A percentile compares a stretch with the other conserved stretches of the same genome.
phyloP scores from a whole-genome alignment of 2,888 invertebrate genomes.

The Sphecodes monilicornis region DNA sequence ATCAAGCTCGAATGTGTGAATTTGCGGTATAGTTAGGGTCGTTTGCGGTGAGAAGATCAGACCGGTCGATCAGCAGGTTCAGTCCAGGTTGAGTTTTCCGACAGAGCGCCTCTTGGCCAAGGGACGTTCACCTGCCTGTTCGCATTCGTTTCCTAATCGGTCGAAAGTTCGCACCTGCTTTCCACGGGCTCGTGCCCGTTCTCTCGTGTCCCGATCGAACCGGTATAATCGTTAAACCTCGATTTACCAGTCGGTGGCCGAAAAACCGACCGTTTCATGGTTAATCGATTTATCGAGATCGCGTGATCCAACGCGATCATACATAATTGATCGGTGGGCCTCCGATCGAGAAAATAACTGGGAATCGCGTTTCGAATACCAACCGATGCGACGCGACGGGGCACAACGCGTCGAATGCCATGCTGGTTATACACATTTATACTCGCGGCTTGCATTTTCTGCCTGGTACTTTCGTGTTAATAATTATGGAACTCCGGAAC shows the following conservation, averaged over 20 bases:
- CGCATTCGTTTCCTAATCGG: slow-evolving; percentile 55
- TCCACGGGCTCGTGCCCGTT: slow-evolving; percentile 15
- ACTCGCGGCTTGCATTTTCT: background rate
- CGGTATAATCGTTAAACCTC: slow-evolving; percentile 58
- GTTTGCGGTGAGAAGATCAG: background rate
- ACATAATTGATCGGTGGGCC: slow-evolving; percentile 40
- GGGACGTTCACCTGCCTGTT: slow-evolving; percentile 46
- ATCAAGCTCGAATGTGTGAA: background rate
- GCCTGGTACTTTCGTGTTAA: background rate
- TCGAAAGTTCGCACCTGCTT: slow-evolving; percentile 63
- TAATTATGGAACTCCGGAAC: background rate
- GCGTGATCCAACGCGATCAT: slow-evolving; percentile 44
- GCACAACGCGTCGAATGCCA: background rate
- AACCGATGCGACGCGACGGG: background rate
- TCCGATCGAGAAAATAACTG: slow-evolving; percentile 20
- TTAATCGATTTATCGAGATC: slow-evolving; percentile 58
- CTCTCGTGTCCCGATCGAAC: slow-evolving; percentile 31
- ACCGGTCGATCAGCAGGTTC: background rate
- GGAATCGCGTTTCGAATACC: background rate
- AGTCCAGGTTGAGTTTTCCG: slow-evolving; percentile 55
- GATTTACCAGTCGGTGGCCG: slow-evolving; percentile 41
- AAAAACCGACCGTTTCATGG: slow-evolving; percentile 38
- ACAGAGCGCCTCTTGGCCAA: slow-evolving; percentile 34
- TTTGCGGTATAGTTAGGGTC: background rate
- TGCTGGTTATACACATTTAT: background rate